Conservation (phyloP, 1,140 invertebrate species). For the Zaprionus taronus region DNA sequence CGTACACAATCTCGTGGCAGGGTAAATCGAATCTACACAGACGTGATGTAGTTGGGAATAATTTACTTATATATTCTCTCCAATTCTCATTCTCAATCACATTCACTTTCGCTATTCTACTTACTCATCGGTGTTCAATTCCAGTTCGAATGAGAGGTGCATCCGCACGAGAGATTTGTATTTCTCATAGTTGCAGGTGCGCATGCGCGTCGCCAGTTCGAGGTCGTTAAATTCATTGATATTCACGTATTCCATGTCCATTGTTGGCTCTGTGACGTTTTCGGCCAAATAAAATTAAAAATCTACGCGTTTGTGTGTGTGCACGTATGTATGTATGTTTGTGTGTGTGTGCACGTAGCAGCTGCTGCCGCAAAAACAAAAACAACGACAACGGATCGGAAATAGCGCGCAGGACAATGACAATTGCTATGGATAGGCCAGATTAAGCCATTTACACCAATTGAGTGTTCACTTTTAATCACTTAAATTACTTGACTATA, state of each 20-base stretch:
- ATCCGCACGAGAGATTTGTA: conserved; percentile 94
- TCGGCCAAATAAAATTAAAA: conserved; percentile 6
- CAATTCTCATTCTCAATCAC: not conserved
- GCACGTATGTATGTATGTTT: conserved; percentile 11
- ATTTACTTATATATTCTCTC: not conserved
- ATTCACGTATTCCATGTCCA: conserved; percentile 72
- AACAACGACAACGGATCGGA: conserved; percentile 26
- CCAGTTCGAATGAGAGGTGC: conserved; percentile 95
- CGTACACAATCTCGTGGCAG: conserved; percentile 86
- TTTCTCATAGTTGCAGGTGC: conserved; percentile 89
- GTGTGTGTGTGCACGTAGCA: conserved; percentile 12
- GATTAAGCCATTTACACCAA: conserved; percentile 17
- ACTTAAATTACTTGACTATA: conserved; percentile 9
- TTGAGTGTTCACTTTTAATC: conserved; percentile 13
- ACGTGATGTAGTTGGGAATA: not conserved
- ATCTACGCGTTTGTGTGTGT: not conserved
- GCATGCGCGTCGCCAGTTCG: conserved; percentile 76
- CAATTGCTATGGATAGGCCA: conserved; percentile 4
- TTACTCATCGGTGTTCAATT: conserved; percentile 93
- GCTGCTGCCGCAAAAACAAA: conserved; percentile 40
- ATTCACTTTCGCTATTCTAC: conserved; percentile 1
- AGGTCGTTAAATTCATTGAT: conserved; percentile 66
- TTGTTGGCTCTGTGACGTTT: conserved; percentile 28
- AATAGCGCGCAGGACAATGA: conserved; percentile 21
- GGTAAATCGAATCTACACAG: conserved; percentile 73